phyloP scores from a whole-genome alignment of 2,797 vertebrate species.

The Pygocentrus nattereri region DNA sequence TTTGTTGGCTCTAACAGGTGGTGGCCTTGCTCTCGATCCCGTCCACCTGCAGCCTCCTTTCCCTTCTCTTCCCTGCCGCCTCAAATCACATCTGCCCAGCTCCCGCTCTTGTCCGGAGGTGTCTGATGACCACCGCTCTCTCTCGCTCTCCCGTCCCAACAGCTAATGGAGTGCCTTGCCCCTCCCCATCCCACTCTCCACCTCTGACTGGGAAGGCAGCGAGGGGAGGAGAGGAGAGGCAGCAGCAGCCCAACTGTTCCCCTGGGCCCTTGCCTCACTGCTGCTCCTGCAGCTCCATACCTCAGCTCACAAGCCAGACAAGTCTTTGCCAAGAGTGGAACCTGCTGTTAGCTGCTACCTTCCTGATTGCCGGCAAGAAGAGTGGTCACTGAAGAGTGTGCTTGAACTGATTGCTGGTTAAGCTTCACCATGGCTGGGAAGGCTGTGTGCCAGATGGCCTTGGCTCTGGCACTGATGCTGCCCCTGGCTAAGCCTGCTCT shows the following conservation, averaged over 20 bases:
- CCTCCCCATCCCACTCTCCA: slow-evolving; percentile 81
- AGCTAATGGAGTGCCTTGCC: slow-evolving; percentile 72
- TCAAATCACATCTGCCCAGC: slow-evolving; percentile 3
- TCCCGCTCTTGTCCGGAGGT: slow-evolving; percentile 66
- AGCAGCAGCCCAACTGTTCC: slow-evolving; percentile 79
- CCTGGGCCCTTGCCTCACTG: slow-evolving; percentile 74
- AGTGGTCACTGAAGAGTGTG: slow-evolving; percentile 9
- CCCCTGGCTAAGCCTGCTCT: slow-evolving; percentile 61
- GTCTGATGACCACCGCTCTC: slow-evolving; percentile 77
- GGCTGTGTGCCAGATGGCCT: slow-evolving; percentile 49
- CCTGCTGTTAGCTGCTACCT: slow-evolving; percentile 5
- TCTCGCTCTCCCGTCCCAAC: slow-evolving; percentile 49
- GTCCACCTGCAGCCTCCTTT: slow-evolving; percentile 46
- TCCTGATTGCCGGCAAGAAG: slow-evolving; percentile 27
- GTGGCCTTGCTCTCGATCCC: slow-evolving; percentile 21
- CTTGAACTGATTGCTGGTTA: slow-evolving; percentile 43
- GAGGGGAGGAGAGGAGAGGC: slow-evolving; percentile 72
- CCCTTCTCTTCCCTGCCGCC: slow-evolving; percentile 8
- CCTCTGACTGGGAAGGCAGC: slow-evolving; percentile 67
- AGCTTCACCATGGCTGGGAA: slow-evolving; percentile 68
- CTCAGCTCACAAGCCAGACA: slow-evolving; percentile 67
- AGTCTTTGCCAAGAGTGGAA: slow-evolving; percentile 60
- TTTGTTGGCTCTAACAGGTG: slow-evolving; percentile 52
- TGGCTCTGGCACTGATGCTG: slow-evolving; percentile 65
- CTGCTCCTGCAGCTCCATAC: slow-evolving; percentile 77